These are phyloP conservation scores for Bemisia tabaci DNA, from an alignment of 1,140 invertebrate species.

Conservation along the genomic window DNA sequence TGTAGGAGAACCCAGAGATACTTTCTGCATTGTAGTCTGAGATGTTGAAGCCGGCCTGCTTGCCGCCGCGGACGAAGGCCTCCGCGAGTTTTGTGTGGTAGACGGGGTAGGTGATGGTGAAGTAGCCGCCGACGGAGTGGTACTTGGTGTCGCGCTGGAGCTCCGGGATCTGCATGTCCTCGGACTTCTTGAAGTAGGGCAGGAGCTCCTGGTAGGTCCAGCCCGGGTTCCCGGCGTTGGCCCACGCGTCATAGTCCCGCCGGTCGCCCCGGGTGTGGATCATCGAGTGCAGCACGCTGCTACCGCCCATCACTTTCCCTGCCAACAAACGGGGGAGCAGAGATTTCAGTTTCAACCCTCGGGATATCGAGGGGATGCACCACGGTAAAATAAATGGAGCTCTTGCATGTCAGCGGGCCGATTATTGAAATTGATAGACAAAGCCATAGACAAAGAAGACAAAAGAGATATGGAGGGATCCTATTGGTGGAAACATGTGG, in stretches of 20 bases:
- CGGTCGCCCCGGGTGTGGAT: slow-evolving; percentile 76
- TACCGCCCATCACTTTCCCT: slow-evolving; percentile 76
- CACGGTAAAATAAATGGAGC: too few relatives aligned
- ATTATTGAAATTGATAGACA: too few relatives aligned
- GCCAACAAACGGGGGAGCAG: too few relatives aligned
- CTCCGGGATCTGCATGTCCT: slow-evolving; percentile 76
- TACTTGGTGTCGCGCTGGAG: slow-evolving; percentile 44
- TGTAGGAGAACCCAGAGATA: slow-evolving; percentile 59
- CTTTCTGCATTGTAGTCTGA: slow-evolving; percentile 72
- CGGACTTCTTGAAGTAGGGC: slow-evolving; percentile 80
- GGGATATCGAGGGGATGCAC: too few relatives aligned
- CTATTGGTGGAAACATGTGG: too few relatives aligned
- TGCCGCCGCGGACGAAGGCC: slow-evolving; percentile 70
- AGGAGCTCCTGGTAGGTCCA: slow-evolving; percentile 47
- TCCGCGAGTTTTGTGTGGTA: slow-evolving; percentile 65
- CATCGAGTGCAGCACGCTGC: slow-evolving; percentile 89
- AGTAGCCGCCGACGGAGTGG: slow-evolving; percentile 55
- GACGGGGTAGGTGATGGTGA: slow-evolving; percentile 71
- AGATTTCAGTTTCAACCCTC: too few relatives aligned
- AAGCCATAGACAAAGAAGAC: too few relatives aligned
- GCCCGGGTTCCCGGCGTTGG: slow-evolving; percentile 28
- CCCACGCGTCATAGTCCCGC: slow-evolving; percentile 84
- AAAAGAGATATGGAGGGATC: too few relatives aligned
- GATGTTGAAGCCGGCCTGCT: slow-evolving; percentile 69
- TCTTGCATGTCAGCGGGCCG: too few relatives aligned